These are phyloP conservation scores for Tenebrosternarchus preto DNA, from an alignment of 2,113 vertebrate genomes.

Conservation along the genomic window DNA sequence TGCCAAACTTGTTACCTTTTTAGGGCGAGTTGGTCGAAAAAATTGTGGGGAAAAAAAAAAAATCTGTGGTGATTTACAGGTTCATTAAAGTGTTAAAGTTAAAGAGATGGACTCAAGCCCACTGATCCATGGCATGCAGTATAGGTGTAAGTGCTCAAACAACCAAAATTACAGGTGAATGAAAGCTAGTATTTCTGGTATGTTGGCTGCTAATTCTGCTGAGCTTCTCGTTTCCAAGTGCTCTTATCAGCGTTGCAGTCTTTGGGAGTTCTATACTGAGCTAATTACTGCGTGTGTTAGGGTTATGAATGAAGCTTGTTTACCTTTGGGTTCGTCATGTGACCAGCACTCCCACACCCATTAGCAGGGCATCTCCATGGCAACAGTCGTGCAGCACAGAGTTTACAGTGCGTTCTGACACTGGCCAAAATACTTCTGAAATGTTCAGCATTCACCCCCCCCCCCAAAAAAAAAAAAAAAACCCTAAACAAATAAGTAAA, in stretches of 20 bases:
- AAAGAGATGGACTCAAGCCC: neutral
- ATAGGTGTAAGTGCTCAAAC: neutral
- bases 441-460: no score
- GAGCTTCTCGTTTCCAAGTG: neutral
- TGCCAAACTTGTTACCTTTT: conserved; percentile 30
- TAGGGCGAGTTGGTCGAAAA: conserved; percentile 6
- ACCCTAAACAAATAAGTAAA: no score
- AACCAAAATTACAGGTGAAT: neutral
- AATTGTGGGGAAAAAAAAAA: neutral
- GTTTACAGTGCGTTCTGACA: conserved; percentile 60
- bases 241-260: neutral
- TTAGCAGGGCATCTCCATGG: conserved; percentile 73
- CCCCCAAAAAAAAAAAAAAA: no score
- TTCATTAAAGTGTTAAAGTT: neutral
- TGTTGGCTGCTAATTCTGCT: neutral
- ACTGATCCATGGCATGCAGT: neutral
- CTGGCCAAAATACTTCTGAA: conserved; percentile 62
- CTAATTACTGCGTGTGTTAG: conserved; percentile 56
- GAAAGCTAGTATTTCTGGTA: no score
- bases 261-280: conserved; percentile 23
- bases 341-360: conserved; percentile 71
- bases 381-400: conserved; percentile 63
- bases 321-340: conserved; percentile 73
- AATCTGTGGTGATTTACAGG: neutral
- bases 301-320: conserved; percentile 79